Conservation (phyloP, 2,113 vertebrate genomes). For the Gopherus evgoodei region DNA sequence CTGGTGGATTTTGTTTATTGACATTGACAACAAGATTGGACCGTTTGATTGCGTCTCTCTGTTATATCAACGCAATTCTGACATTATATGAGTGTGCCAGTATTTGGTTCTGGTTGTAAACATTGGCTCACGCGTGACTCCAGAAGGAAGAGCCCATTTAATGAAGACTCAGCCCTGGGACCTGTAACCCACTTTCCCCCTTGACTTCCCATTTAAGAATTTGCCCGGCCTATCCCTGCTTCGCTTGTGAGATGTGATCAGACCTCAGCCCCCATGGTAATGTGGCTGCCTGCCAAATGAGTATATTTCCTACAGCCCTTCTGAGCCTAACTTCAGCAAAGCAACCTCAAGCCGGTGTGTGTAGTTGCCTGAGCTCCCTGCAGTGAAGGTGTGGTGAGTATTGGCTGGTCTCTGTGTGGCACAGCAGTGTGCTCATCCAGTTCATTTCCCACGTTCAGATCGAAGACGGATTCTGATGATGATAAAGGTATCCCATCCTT, state of each 20-base stretch:
- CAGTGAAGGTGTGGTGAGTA: background rate
- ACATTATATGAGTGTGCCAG: background rate
- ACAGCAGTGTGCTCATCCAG: background rate
- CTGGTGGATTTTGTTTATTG: slow-evolving; percentile 24
- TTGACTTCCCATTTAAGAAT: background rate
- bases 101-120: background rate
- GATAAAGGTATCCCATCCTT: background rate
- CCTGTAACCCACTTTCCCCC: background rate
- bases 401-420: background rate
- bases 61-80: background rate
- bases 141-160: background rate
- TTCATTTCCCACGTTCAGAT: slow-evolving; percentile 8
- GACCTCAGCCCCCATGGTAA: background rate
- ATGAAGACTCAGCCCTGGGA: background rate
- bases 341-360: background rate
- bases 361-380: background rate
- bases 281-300: background rate
- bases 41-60: background rate
- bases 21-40: too few relatives aligned
- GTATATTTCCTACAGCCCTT: slow-evolving; percentile 33
- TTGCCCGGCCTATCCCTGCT: background rate
- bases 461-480: background rate
- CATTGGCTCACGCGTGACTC: background rate
- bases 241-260: background rate
- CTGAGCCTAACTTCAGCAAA: background rate